phyloP scores from a whole-genome alignment of 2,888 invertebrate genomes.

The Mesoligia furuncula region DNA sequence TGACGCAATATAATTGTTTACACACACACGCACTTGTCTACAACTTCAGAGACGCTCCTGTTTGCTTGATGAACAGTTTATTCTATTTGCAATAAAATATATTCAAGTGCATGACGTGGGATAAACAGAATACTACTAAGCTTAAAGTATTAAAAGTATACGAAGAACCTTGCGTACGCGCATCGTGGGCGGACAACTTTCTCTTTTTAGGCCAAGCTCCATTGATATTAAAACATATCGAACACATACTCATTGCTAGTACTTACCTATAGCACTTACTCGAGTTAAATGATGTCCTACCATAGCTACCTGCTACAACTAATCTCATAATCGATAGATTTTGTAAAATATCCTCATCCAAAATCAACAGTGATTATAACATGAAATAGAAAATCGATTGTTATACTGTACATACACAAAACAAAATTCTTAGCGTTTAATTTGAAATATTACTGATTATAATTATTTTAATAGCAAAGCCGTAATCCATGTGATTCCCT shows the following conservation, averaged over 20 bases:
- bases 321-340: neutral
- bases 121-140: constrained; percentile 63
- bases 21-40: constrained; percentile 65
- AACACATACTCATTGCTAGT: constrained; percentile 18
- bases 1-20: constrained; percentile 46
- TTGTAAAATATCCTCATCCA: neutral
- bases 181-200: constrained; percentile 86
- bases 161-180: constrained; percentile 70
- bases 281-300: neutral
- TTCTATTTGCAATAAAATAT: constrained; percentile 46
- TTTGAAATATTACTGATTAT: neutral
- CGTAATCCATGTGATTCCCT: neutral
- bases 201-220: constrained; percentile 77
- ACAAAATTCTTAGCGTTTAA: neutral
- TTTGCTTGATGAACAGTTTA: constrained; percentile 21
- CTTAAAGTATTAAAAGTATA: constrained; percentile 57
- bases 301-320: neutral
- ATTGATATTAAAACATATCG: constrained; percentile 52
- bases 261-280: neutral
- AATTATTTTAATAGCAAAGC: constrained; percentile 12
- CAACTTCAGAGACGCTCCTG: constrained; percentile 23
- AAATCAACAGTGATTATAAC: neutral
- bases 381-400: neutral
- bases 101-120: constrained; percentile 58
- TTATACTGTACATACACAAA: neutral